A percentile compares a stretch with the other conserved stretches of the same genome.
Conservation (phyloP, 2,113 vertebrate species). For the Nymphicus hollandicus region DNA sequence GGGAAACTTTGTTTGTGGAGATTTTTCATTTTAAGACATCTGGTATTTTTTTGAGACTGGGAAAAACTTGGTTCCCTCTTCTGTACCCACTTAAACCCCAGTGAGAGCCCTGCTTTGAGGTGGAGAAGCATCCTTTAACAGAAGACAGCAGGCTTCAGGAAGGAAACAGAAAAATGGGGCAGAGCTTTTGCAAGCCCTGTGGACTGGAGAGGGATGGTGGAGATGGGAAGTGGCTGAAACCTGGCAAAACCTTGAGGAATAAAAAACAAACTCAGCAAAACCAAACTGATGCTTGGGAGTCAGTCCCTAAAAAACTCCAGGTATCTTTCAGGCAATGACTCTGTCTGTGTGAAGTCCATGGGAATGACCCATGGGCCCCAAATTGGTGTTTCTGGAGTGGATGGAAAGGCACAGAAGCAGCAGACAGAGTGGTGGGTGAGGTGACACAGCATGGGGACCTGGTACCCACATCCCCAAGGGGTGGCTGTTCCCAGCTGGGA, state of each 20-base stretch:
- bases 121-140: background rate
- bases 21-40: background rate
- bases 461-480: background rate
- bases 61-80: background rate
- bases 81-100: background rate
- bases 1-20: background rate
- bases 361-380: background rate
- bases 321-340: background rate
- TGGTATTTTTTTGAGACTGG: background rate
- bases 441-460: fast-evolving
- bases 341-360: background rate
- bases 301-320: background rate
- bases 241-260: background rate
- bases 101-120: background rate
- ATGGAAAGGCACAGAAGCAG: background rate
- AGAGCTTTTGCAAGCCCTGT: background rate
- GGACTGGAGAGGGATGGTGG: background rate
- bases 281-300: background rate
- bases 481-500: background rate
- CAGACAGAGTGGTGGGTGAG: fast-evolving
- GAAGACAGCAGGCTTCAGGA: background rate
- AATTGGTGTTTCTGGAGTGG: fast-evolving
- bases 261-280: background rate
- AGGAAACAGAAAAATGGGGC: background rate
- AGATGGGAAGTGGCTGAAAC: background rate